Conservation (phyloP, 1,140 invertebrate species). For the Oreohelix idahoensis region DNA sequence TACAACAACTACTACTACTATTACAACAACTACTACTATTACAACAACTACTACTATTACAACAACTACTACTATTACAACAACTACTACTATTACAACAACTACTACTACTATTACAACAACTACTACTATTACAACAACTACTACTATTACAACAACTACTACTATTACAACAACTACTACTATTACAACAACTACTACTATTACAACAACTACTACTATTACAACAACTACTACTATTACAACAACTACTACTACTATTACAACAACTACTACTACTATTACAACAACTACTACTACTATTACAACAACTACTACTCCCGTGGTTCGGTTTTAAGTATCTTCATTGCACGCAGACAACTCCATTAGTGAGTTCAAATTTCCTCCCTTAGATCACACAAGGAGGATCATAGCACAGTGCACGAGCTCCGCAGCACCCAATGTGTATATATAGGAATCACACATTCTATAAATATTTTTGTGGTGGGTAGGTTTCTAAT, state of each 20-base stretch:
- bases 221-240: constrained; percentile 21
- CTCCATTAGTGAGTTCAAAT: too few relatives aligned
- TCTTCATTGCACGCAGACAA: too few relatives aligned
- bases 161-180: constrained; percentile 3
- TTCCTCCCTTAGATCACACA: too few relatives aligned
- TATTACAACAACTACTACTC: constrained; percentile 3
- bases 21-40: constrained; percentile 1
- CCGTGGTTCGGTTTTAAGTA: too few relatives aligned
- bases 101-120: too few relatives aligned
- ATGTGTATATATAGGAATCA: too few relatives aligned
- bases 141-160: neutral
- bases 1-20: constrained; percentile 21
- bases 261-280: constrained; percentile 9
- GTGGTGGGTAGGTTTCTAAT: too few relatives aligned
- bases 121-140: neutral
- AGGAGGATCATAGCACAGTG: too few relatives aligned
- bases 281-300: constrained; percentile 20
- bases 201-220: constrained; percentile 21
- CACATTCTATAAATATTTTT: too few relatives aligned
- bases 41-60: constrained; percentile 2
- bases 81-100: constrained; percentile 1
- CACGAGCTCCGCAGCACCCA: too few relatives aligned
- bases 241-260: constrained; percentile 24
- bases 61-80: neutral
- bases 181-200: constrained; percentile 6